Base-by-base conservation (phyloP, 2,797 vertebrate species). In the Ctenopoma kingsleyae region DNA sequence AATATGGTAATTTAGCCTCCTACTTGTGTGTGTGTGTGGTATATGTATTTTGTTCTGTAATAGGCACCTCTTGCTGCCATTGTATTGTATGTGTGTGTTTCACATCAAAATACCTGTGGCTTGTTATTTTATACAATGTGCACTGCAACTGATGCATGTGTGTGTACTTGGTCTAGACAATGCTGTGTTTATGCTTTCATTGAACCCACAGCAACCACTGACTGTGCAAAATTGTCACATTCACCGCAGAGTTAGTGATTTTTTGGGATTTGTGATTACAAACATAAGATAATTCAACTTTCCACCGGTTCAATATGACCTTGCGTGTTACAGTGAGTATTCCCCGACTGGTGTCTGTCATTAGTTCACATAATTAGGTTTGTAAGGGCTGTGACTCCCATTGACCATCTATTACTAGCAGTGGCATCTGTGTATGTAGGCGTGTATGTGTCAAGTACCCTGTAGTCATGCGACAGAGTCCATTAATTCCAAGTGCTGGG, bases 291-390 rank as follows among this genome's bases (percentile, higher is more conserved):
- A 46, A 38, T 8, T 49, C 1, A 4, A 2, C 12, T 65, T 11
- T n/a, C 13, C 40, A 41, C 15, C 1, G 32, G 1, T 22, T 49
- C 8, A 17, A 1, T 11, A 17, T 57, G 71, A 76, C 20, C 59
- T 19, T 23, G 20, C 19, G 58, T 62, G 52, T 60, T 55, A 38
- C 48, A 40, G 55, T 36, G 43, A 47, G 66, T 63, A 78, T 75
- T 77, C 56, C 69, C 58, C 9, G 32, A 59, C 54, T 76, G 74
- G 81, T 44, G 49, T n/a, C 74, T 46, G 27, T 46, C 67, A 82
- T 86, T 82, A 81, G 71, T 86, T 85, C 76, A 56, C 70, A 67
- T 91, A 87, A 91, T 92, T 86, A 90, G 77, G 80, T 90, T 88
- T 88, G 84, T 87, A 74, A 80, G 72, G 84, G 64, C 74, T 59